phyloP scores from a whole-genome alignment of 2,888 invertebrate genomes.

The Trichacis sp. region DNA sequence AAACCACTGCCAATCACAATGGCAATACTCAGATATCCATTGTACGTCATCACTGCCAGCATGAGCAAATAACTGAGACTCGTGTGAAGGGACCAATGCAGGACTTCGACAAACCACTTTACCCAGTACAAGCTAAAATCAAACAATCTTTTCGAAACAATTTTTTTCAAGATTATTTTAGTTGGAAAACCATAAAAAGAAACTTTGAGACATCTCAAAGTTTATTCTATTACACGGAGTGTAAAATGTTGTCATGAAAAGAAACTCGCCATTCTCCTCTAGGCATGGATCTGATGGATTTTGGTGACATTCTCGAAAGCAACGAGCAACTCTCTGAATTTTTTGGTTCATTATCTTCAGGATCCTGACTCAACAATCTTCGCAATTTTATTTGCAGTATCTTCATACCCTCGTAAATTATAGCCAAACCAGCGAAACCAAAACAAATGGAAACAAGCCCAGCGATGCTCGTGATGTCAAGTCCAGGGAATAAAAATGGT shows the following conservation, averaged over 20 bases:
- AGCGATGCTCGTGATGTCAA: conserved; percentile 69
- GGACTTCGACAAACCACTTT: conserved; percentile 69
- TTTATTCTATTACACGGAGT: no score
- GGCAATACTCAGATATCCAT: conserved; percentile 76
- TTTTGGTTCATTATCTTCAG: conserved; percentile 59
- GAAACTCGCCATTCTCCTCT: background rate
- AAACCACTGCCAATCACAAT: conserved; percentile 75
- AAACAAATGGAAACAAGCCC: conserved; percentile 74
- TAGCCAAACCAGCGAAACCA: conserved; percentile 72
- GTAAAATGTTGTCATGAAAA: no score
- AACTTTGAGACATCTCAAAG: no score
- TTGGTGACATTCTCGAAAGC: conserved; percentile 58
- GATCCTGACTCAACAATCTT: conserved; percentile 61
- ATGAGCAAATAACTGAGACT: conserved; percentile 78
- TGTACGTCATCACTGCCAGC: conserved; percentile 81
- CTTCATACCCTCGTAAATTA: conserved; percentile 75
- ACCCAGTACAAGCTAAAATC: conserved; percentile 54
- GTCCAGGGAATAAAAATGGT: conserved; percentile 76
- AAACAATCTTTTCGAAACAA: no score
- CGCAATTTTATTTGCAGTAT: conserved; percentile 69
- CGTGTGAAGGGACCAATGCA: conserved; percentile 72
- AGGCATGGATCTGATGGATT: conserved; percentile 23
- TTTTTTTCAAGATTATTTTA: no score
- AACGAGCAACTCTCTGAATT: conserved; percentile 69
- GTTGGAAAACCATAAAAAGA: no score